Percentiles rank a stretch among this genome's conserved stretches.
Conservation (phyloP, 1,140 invertebrate species). For the Diabrotica virgifera region DNA sequence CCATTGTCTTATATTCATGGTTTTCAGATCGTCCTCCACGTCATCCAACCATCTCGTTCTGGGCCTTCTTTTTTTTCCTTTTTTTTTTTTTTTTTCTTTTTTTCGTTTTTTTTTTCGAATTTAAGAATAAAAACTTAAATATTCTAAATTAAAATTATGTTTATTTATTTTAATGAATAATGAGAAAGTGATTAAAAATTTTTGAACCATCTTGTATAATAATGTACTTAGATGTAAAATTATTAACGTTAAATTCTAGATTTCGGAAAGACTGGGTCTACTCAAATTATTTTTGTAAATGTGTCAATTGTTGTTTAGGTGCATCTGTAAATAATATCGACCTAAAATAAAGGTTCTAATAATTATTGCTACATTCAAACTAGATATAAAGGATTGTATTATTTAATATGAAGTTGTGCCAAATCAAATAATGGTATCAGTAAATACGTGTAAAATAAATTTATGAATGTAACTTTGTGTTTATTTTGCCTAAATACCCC, state of each 20-base stretch:
- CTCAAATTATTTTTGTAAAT: constrained; percentile 1
- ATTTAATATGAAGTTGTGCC: background rate
- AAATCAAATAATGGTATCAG: background rate
- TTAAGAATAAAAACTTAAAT: no score
- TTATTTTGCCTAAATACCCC: no score
- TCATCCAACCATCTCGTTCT: no score
- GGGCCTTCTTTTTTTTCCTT: no score
- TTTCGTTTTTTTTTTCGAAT: no score
- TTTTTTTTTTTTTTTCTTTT: no score
- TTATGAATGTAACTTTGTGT: background rate
- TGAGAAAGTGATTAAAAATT: no score
- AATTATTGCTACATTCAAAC: background rate
- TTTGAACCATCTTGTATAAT: background rate
- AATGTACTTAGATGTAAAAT: background rate
- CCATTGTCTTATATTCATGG: no score
- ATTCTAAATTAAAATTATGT: no score
- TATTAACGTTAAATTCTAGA: background rate
- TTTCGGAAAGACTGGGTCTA: background rate
- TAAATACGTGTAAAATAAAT: constrained; percentile 1
- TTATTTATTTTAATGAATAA: no score
- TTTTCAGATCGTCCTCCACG: no score
- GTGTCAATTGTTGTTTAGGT: background rate
- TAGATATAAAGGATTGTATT: background rate
- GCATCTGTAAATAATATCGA: background rate
- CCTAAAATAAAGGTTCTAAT: background rate